Conservation (phyloP, 2,797 vertebrate species). For the Eulemur mongoz region DNA sequence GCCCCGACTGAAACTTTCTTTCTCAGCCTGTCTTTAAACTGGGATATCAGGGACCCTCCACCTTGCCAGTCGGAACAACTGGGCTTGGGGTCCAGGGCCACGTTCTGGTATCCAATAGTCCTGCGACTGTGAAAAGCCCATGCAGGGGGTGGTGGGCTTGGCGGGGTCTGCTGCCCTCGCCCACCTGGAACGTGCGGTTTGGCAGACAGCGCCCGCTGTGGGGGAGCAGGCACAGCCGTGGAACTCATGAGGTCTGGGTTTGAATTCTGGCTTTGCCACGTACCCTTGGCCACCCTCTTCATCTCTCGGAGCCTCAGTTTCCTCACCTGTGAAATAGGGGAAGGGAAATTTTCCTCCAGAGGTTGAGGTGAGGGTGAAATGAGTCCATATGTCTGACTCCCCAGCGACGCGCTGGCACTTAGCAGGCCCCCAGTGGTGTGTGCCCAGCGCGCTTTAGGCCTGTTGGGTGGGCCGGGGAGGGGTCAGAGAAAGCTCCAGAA, state of each 20-base stretch:
- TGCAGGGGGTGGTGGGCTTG: not conserved
- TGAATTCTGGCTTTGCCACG: not conserved
- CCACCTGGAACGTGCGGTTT: not conserved
- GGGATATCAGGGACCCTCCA: not conserved
- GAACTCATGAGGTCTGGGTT: not conserved
- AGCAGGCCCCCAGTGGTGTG: not conserved
- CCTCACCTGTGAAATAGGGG: not conserved
- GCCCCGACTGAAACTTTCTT: not conserved
- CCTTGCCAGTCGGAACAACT: not conserved
- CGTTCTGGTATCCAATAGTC: not conserved
- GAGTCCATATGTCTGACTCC: not conserved
- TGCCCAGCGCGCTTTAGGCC: not conserved
- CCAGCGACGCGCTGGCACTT: not conserved
- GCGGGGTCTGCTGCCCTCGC: not conserved
- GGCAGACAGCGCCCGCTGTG: accelerated
- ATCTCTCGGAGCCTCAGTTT: not conserved
- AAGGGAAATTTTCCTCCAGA: not conserved
- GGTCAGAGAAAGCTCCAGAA: not conserved
- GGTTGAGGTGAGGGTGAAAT: not conserved
- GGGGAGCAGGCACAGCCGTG: accelerated
- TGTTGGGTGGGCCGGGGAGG: not conserved
- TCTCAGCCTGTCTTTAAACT: not conserved
- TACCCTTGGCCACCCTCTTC: not conserved
- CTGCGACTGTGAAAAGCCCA: not conserved
- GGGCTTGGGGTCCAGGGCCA: not conserved